Evolutionary conservation across 2,113 vertebrate species (phyloP).

Genomic region (Phrynosoma platyrhinos): DNA sequence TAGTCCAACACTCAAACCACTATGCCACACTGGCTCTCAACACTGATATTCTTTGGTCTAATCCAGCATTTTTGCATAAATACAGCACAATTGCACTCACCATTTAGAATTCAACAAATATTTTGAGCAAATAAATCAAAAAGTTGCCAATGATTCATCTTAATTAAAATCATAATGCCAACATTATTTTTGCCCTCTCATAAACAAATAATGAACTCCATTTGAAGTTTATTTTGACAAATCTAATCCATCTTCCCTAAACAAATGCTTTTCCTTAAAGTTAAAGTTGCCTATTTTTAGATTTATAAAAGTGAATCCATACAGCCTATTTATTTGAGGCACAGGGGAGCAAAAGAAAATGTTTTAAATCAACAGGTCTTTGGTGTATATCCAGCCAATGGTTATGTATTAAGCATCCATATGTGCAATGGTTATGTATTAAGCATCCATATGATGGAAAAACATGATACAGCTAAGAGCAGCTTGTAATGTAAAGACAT

Average conservation of each 20-base stretch:
- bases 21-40: no score
- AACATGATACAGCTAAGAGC: background rate
- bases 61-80: background rate
- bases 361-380: background rate
- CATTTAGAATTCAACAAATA: background rate
- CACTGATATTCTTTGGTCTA: no score
- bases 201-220: background rate
- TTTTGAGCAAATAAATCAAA: background rate
- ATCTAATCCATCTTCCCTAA: background rate
- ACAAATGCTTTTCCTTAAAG: background rate
- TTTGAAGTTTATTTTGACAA: background rate
- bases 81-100: background rate
- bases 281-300: background rate
- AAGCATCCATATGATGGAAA: constrained; percentile 6
- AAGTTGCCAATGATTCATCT: background rate
- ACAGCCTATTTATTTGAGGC: background rate
- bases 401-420: background rate
- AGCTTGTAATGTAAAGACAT: background rate
- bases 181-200: background rate
- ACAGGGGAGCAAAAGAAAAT: background rate
- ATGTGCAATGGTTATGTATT: background rate
- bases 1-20: no score
- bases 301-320: background rate
- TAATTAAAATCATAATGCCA: background rate
- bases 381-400: background rate